Evolutionary conservation across 2,888 invertebrate genomes (phyloP).

Genomic region (Steromphala cineraria): DNA sequence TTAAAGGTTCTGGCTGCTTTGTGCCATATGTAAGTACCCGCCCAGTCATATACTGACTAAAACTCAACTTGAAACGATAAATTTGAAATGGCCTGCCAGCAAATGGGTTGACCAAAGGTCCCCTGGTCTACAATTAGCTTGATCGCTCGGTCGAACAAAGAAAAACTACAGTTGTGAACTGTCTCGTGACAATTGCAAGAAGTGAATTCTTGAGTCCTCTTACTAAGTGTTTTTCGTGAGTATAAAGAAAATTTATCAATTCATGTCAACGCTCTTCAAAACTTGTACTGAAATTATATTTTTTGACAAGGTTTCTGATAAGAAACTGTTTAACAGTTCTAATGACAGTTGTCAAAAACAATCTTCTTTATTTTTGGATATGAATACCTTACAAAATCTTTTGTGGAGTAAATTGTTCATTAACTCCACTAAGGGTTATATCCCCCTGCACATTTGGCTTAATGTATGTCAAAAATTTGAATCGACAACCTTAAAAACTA

Average conservation of each 20-base stretch:
- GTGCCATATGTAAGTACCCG: constrained; percentile 35
- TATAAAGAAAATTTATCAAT: not conserved
- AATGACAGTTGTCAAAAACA: not conserved
- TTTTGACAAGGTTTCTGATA: too few species aligned
- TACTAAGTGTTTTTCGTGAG: constrained; percentile 9
- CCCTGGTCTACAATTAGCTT: not conserved
- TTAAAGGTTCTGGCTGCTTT: constrained; percentile 38
- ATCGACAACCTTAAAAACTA: too few species aligned
- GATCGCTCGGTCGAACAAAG: not conserved
- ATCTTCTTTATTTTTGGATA: not conserved
- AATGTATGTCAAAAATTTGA: not conserved
- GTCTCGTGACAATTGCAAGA: not conserved
- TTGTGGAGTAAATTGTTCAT: not conserved
- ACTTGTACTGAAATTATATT: too few species aligned
- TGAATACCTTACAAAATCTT: not conserved
- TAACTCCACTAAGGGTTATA: constrained; percentile 13
- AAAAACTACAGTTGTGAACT: not conserved
- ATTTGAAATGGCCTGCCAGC: constrained; percentile 10
- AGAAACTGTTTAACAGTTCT: too few species aligned
- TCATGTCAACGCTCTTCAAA: not conserved
- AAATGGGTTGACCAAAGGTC: constrained; percentile 4
- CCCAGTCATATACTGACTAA: constrained; percentile 13
- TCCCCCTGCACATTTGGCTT: constrained; percentile 14
- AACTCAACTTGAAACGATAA: constrained; percentile 3
- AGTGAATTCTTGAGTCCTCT: not conserved